Conservation (phyloP, 2,888 invertebrate species). For the Pyrrhosoma nymphula region DNA sequence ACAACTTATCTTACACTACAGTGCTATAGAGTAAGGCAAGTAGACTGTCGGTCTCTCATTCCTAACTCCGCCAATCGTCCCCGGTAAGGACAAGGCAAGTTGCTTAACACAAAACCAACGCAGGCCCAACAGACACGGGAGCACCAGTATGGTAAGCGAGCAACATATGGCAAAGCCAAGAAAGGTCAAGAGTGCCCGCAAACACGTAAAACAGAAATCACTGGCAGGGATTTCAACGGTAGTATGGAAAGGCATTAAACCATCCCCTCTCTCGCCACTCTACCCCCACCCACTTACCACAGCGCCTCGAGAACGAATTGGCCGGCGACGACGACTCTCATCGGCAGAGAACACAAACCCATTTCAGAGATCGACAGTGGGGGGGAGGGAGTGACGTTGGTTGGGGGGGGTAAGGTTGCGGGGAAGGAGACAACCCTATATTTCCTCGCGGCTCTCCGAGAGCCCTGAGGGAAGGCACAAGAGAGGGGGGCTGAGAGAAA, state of each 20-base stretch:
- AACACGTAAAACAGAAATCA: slow-evolving; percentile 26
- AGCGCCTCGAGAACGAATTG: background rate
- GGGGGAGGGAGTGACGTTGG: no score
- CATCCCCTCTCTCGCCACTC: background rate
- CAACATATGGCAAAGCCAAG: slow-evolving; percentile 21
- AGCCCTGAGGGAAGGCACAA: slow-evolving; percentile 6
- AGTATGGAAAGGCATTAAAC: slow-evolving; percentile 19
- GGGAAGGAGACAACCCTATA: background rate
- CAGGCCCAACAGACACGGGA: background rate
- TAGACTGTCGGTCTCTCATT: background rate
- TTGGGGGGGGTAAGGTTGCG: no score
- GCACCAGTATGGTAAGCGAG: background rate
- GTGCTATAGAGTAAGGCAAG: background rate
- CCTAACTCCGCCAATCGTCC: background rate
- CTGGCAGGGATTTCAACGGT: slow-evolving; percentile 47
- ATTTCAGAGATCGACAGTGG: slow-evolving; percentile 33
- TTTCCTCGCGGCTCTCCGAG: background rate
- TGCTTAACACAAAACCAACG: slow-evolving; percentile 26
- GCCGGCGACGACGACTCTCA: background rate
- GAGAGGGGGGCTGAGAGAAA: background rate
- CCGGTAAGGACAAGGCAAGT: slow-evolving; percentile 11
- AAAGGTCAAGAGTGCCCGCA: slow-evolving; percentile 41
- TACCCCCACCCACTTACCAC: background rate
- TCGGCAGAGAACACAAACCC: background rate
- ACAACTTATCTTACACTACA: background rate